Conservation (phyloP, 2,113 vertebrate species). For the Catagonus wagneri region DNA sequence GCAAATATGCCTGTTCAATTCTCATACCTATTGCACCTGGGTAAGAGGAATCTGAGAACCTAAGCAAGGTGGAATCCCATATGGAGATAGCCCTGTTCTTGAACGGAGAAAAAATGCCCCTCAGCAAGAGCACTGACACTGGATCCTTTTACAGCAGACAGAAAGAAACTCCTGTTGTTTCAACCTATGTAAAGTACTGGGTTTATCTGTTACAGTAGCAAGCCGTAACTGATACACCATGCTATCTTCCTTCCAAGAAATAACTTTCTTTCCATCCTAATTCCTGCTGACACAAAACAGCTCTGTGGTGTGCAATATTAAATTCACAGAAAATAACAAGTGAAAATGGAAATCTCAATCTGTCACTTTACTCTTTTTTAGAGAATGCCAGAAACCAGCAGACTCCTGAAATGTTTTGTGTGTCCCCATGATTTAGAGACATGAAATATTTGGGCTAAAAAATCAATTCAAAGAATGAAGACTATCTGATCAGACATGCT, state of each 20-base stretch:
- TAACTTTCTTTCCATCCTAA: background rate
- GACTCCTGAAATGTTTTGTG: slow-evolving; percentile 27
- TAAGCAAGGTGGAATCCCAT: too few species aligned
- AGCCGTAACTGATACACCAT: background rate
- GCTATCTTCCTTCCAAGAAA: background rate
- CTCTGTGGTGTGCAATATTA: background rate
- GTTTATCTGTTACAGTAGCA: background rate
- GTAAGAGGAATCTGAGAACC: background rate
- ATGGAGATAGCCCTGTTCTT: background rate
- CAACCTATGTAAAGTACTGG: background rate
- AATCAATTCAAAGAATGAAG: slow-evolving; percentile 61
- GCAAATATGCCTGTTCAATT: background rate
- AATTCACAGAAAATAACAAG: slow-evolving; percentile 49
- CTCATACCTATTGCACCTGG: too few species aligned
- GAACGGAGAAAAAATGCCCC: background rate
- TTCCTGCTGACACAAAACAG: background rate
- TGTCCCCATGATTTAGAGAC: slow-evolving; percentile 66
- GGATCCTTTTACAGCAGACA: background rate
- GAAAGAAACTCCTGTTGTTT: background rate
- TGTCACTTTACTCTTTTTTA: slow-evolving; percentile 42
- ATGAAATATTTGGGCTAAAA: slow-evolving; percentile 73
- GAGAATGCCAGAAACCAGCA: slow-evolving; percentile 55
- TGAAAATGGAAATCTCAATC: slow-evolving; percentile 36
- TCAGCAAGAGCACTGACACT: background rate
- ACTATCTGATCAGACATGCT: slow-evolving; percentile 59